phyloP scores from a whole-genome alignment of 2,797 vertebrate genomes.

The Sylvilagus floridanus region DNA sequence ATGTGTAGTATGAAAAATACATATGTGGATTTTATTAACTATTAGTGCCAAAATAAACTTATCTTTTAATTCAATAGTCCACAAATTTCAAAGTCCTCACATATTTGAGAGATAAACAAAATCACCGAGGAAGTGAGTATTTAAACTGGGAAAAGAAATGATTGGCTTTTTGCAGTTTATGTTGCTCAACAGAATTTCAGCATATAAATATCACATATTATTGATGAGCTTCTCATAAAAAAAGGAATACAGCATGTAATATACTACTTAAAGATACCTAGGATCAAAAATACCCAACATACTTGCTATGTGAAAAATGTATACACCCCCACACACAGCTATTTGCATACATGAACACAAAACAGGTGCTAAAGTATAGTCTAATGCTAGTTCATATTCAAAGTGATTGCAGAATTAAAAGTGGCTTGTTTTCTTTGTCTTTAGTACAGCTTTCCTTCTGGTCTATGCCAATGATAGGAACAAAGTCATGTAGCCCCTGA shows the following conservation, averaged over 20 bases:
- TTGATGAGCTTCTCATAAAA: not conserved
- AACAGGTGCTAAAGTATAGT: not conserved
- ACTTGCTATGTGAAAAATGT: constrained; percentile 25
- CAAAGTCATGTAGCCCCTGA: not conserved
- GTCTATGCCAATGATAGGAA: not conserved
- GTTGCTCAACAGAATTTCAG: not conserved
- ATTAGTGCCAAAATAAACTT: too few relatives aligned
- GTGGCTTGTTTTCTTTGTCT: not conserved
- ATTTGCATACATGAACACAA: not conserved
- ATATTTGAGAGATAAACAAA: not conserved
- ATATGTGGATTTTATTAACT: too few relatives aligned
- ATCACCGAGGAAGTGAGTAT: not conserved
- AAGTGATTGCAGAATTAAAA: constrained; percentile 27
- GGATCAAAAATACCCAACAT: constrained; percentile 22
- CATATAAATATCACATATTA: not conserved
- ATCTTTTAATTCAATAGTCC: too few relatives aligned
- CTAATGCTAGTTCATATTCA: not conserved
- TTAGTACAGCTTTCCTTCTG: not conserved
- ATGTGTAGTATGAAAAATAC: too few relatives aligned
- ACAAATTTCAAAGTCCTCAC: too few relatives aligned
- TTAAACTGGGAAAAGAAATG: constrained; percentile 5
- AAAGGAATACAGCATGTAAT: not conserved
- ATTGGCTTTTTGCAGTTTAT: not conserved
- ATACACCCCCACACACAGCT: fast-evolving
- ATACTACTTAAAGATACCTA: not conserved